Percentiles rank a stretch among this genome's conserved stretches.
phyloP scores from a whole-genome alignment of 1,140 invertebrate genomes.

The Bombus fervidus region DNA sequence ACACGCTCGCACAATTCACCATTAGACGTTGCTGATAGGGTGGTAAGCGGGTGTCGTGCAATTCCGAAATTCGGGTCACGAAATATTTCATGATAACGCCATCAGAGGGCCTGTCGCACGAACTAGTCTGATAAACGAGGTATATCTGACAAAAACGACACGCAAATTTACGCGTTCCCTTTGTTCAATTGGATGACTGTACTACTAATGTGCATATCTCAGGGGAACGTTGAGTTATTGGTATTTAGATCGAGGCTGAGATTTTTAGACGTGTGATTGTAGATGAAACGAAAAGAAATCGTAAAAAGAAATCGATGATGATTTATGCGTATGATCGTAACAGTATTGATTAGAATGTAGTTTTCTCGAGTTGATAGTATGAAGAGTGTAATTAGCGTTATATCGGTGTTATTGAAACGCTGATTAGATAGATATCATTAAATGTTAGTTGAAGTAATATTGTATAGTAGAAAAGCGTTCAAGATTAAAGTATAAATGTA shows the following conservation, averaged over 20 bases:
- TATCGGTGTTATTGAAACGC: not conserved
- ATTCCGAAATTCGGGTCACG: constrained; percentile 70
- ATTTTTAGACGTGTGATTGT: not conserved
- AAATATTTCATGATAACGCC: constrained; percentile 72
- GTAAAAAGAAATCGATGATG: not conserved
- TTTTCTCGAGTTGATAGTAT: not conserved
- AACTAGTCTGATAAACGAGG: constrained; percentile 58
- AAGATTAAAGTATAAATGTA: not conserved
- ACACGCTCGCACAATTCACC: constrained; percentile 40
- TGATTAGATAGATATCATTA: not conserved
- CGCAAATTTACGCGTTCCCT: not conserved
- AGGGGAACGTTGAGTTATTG: not conserved
- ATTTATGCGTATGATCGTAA: not conserved
- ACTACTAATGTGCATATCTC: not conserved
- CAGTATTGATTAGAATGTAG: not conserved
- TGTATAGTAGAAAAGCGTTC: not conserved
- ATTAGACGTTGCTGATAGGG: constrained; percentile 60
- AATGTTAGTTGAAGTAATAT: not conserved
- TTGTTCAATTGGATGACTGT: not conserved
- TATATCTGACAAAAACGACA: constrained; percentile 32
- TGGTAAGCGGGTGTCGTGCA: constrained; percentile 56
- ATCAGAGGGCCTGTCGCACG: constrained; percentile 56
- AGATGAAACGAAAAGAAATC: too few relatives aligned
- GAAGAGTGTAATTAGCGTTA: not conserved
- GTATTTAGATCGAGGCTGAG: not conserved